Percentiles rank a stretch among this genome's conserved stretches.
Evolutionary conservation across 2,888 invertebrate species (phyloP).

Genomic region (Lysandra coridon): DNA sequence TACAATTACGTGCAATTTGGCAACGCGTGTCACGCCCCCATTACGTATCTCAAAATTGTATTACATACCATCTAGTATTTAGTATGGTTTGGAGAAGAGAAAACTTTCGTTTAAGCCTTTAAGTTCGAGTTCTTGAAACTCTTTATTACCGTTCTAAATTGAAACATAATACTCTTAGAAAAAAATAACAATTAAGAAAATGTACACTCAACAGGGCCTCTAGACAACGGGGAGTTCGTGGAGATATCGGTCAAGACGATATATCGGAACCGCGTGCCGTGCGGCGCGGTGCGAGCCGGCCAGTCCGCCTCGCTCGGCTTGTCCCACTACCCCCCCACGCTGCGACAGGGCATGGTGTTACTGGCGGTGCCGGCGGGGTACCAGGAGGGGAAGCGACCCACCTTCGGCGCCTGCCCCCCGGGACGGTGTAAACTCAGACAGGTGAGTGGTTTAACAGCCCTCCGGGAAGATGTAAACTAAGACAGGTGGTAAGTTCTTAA

Average conservation of each 20-base stretch:
- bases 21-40: too few species aligned
- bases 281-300: constrained; percentile 92
- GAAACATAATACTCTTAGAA: too few species aligned
- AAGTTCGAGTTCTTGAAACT: too few species aligned
- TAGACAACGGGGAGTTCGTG: constrained; percentile 89
- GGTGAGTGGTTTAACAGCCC: constrained; percentile 38
- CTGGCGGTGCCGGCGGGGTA: constrained; percentile 72
- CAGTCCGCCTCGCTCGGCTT: constrained; percentile 93
- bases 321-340: constrained; percentile 78
- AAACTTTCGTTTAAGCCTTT: too few species aligned
- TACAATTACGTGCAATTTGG: too few species aligned
- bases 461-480: too few species aligned
- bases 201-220: constrained; percentile 77
- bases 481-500: too few species aligned
- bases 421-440: constrained; percentile 46
- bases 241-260: constrained; percentile 90
- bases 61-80: too few species aligned
- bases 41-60: too few species aligned
- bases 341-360: constrained; percentile 94
- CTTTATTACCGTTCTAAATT: too few species aligned
- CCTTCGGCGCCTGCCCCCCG: constrained; percentile 48
- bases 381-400: constrained; percentile 38
- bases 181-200: too few species aligned
- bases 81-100: too few species aligned
- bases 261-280: constrained; percentile 95